Base-by-base conservation (phyloP, 2,888 invertebrate genomes). In the Ophioninae sp. region DNA sequence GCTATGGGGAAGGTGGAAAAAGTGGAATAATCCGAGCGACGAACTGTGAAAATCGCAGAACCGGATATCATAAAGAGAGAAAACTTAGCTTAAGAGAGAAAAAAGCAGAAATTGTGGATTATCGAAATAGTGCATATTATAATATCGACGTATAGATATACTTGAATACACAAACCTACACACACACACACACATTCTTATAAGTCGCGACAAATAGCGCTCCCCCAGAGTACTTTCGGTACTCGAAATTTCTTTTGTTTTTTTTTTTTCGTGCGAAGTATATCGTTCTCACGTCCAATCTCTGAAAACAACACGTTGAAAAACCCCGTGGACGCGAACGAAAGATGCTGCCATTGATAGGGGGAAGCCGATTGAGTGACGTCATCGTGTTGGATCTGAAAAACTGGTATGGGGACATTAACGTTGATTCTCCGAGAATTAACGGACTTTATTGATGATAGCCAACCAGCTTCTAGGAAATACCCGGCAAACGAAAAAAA, bases 181-280 rank as follows among this genome's bases (percentile, higher is more conserved):
- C 67, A 65, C 71, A 74, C 71, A 80, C 68, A 74, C 56, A 79
- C 87, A 87, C 88, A 88, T 88, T 88, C 86, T 88, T 87, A 63
- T 86, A 86, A 88, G 84, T 59, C 64, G 74, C 78, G 84, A 81
- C 77, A 78, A 78, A 63, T 44, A 65, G 58, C 41, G 39, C 41
- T 71, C 59, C 67, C 58, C 17, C 44, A 20, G 39, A 76, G 23
- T 79, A 73, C 23, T 58, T 67, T 68, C 6, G 58, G 69, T 58
- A 37, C 22, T 37, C n/a, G 22, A 13, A 73, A 22, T n/a, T 59
- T 61, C 44, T 23, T 65, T 7, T 64, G 56, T 61, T 1, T 22
- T 68, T 72, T 56, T 39, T 56, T 71, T 63, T 58, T 76, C 72
- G 10, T 64, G 22, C 17, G 39, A 74, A 30, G 65, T 13, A 17